These are phyloP conservation scores for Atethmia centrago DNA, from an alignment of 2,888 invertebrate species.

Conservation along the genomic window DNA sequence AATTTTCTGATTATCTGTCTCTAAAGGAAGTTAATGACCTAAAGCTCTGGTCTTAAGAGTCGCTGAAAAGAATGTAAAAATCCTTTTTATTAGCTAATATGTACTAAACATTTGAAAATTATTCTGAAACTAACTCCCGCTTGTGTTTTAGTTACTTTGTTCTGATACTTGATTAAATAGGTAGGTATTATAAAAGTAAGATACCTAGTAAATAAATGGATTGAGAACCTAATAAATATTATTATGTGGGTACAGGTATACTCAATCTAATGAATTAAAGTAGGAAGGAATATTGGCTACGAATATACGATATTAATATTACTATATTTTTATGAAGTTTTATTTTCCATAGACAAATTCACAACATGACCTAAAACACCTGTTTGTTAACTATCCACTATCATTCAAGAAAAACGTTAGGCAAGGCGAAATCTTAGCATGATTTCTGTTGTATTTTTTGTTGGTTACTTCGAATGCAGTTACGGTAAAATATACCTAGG, in stretches of 20 bases:
- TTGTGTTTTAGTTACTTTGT: neutral
- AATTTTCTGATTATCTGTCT: neutral
- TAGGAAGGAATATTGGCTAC: conserved; percentile 31
- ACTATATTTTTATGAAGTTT: conserved; percentile 41
- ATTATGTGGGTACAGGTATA: conserved; percentile 31
- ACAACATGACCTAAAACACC: neutral
- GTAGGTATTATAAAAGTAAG: neutral
- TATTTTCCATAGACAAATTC: conserved; percentile 25
- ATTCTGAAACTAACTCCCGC: neutral
- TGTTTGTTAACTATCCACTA: neutral
- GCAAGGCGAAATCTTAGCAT: neutral
- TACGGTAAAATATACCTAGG: neutral
- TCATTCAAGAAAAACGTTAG: neutral
- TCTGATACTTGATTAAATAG: conserved; percentile 2
- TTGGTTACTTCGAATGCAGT: neutral
- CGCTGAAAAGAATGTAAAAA: neutral
- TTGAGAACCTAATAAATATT: conserved; percentile 3
- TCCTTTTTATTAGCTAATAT: neutral
- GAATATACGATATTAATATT: conserved; percentile 56
- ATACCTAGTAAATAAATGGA: neutral
- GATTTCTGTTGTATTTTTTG: neutral
- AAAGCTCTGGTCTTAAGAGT: neutral
- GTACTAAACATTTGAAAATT: neutral
- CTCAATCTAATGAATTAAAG: conserved; percentile 29
- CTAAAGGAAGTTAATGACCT: neutral